Percentiles rank a stretch among this genome's conserved stretches.
Evolutionary conservation across 2,888 invertebrate genomes (phyloP).

Genomic region (Mesoligia furuncula): DNA sequence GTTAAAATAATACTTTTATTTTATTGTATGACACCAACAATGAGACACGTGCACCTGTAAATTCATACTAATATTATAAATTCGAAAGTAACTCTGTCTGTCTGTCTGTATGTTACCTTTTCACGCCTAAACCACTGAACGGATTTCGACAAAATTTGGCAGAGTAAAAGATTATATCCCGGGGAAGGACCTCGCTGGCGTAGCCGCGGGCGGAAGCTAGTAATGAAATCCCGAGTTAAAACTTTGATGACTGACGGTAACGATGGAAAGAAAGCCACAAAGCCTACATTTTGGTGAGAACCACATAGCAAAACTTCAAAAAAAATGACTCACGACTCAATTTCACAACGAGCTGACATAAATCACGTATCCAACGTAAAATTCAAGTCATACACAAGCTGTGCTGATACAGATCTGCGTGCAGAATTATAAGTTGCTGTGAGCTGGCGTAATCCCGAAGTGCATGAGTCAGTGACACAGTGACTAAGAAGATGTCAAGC

Average conservation of each 20-base stretch:
- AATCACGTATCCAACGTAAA: conserved; percentile 34
- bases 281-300: not conserved
- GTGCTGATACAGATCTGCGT: conserved; percentile 57
- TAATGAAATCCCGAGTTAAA: not conserved
- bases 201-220: too few species aligned
- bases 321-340: conserved; percentile 12
- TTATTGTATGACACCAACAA: too few species aligned
- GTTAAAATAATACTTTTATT: too few species aligned
- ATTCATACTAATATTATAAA: too few species aligned
- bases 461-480: conserved; percentile 53
- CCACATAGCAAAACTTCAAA: not conserved
- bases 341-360: conserved; percentile 28
- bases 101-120: too few species aligned
- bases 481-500: conserved; percentile 48
- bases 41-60: too few species aligned
- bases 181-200: too few species aligned
- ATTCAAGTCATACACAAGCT: conserved; percentile 51
- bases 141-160: too few species aligned
- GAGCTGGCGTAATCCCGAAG: conserved; percentile 57
- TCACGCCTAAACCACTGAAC: too few species aligned
- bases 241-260: not conserved
- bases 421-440: conserved; percentile 63
- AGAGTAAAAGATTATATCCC: too few species aligned
- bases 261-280: not conserved
- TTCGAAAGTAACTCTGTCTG: too few species aligned